phyloP scores from a whole-genome alignment of 2,888 invertebrate genomes.

The Rosalia funebris region DNA sequence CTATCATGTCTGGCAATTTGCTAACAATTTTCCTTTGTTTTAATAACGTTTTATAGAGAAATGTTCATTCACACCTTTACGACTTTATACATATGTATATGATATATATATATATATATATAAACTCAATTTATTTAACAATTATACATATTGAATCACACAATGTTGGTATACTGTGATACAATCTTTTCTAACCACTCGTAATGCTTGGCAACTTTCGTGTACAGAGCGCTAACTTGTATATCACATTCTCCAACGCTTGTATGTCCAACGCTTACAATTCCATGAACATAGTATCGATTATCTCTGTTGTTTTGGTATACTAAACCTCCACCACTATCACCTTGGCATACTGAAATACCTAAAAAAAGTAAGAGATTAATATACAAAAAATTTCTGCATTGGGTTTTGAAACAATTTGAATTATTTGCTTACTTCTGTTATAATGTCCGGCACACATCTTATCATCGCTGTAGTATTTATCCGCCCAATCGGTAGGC shows the following conservation, averaged over 20 bases:
- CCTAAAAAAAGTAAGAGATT: slow-evolving; percentile 42
- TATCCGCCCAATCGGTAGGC: slow-evolving; percentile 39
- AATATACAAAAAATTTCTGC: too few species aligned
- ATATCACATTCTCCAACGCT: slow-evolving; percentile 35
- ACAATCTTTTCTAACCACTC: slow-evolving; percentile 34
- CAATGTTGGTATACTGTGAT: slow-evolving; percentile 1
- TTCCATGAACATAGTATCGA: slow-evolving; percentile 62
- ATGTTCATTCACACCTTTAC: too few species aligned
- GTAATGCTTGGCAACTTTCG: slow-evolving; percentile 38
- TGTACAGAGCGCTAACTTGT: slow-evolving; percentile 42
- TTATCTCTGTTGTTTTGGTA: slow-evolving; percentile 50
- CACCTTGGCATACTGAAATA: slow-evolving; percentile 64
- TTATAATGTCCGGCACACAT: slow-evolving; percentile 52
- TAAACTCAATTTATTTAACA: too few species aligned
- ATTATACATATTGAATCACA: too few species aligned
- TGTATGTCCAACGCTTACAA: slow-evolving; percentile 60
- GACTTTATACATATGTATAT: too few species aligned
- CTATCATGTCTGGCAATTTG: too few species aligned
- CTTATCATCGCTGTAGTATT: slow-evolving; percentile 49
- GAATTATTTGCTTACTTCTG: slow-evolving; percentile 40
- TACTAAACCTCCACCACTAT: slow-evolving; percentile 65
- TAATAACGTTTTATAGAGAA: too few species aligned
- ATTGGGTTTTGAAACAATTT: too few species aligned
- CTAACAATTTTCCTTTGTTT: too few species aligned
- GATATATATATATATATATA: too few species aligned